These are phyloP conservation scores for Conomelus anceps DNA, from an alignment of 2,888 invertebrate genomes.

Conservation along the genomic window DNA sequence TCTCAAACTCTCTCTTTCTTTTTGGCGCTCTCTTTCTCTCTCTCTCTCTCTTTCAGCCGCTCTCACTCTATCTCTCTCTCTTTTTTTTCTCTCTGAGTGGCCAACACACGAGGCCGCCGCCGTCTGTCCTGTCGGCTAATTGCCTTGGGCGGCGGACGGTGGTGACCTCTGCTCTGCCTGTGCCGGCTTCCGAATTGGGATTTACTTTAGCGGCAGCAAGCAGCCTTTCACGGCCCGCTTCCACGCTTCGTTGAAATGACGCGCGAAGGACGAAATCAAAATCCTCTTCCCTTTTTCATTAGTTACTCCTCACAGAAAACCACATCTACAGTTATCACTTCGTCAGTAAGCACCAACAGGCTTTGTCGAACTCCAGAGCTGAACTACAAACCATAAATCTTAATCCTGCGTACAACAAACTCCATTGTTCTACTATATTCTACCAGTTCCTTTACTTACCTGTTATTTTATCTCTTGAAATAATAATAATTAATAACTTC, in stretches of 20 bases:
- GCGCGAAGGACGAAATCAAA: not conserved
- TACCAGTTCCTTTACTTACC: too few species aligned
- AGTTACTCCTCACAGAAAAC: not conserved
- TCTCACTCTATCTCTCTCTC: constrained; percentile 40
- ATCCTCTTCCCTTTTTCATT: not conserved
- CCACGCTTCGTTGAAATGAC: not conserved
- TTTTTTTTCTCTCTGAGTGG: constrained; percentile 42
- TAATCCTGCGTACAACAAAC: too few species aligned
- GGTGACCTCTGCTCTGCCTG: not conserved
- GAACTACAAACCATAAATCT: too few species aligned
- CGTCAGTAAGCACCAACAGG: not conserved
- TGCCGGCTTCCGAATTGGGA: not conserved
- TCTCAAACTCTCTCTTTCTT: not conserved
- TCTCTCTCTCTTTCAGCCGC: constrained; percentile 25
- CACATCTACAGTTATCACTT: not conserved
- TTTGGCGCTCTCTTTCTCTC: constrained; percentile 8
- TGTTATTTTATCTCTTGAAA: too few species aligned
- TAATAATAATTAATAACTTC: too few species aligned
- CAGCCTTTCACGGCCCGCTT: not conserved
- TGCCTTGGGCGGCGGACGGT: not conserved
- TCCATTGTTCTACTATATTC: too few species aligned
- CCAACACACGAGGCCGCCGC: not conserved
- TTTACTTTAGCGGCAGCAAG: too few species aligned
- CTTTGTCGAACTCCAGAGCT: too few species aligned
- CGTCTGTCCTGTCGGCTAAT: not conserved